phyloP scores from a whole-genome alignment of 2,888 invertebrate species.

The Sycophila texana region DNA sequence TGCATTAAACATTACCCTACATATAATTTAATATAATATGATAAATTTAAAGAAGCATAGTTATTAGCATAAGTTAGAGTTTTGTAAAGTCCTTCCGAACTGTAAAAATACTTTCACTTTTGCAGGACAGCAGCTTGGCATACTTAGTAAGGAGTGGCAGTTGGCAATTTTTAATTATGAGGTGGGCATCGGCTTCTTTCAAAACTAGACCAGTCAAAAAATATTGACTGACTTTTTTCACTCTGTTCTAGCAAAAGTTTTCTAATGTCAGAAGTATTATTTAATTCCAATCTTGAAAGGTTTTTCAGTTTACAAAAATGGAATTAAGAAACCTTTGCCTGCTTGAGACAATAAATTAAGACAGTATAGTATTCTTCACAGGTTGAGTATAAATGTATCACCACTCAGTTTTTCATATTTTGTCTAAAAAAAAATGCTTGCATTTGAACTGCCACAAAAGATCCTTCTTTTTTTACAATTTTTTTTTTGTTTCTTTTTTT shows the following conservation, averaged over 20 bases:
- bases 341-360: constrained; percentile 59
- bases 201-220: constrained; percentile 40
- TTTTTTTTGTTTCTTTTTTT: constrained; percentile 4
- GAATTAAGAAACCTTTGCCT: constrained; percentile 63
- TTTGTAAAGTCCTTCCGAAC: constrained; percentile 64
- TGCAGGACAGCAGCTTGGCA: constrained; percentile 68
- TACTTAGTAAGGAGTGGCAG: constrained; percentile 60
- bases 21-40: constrained; percentile 23
- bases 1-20: constrained; percentile 23
- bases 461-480: constrained; percentile 40
- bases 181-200: constrained; percentile 65
- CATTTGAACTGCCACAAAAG: constrained; percentile 56
- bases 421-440: constrained; percentile 43
- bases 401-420: constrained; percentile 46
- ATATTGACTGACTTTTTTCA: not conserved
- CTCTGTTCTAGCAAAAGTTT: constrained; percentile 31
- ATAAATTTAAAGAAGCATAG: constrained; percentile 15
- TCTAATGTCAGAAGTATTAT: constrained; percentile 34
- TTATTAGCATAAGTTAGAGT: constrained; percentile 30
- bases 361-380: constrained; percentile 62
- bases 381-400: constrained; percentile 71
- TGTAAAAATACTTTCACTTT: constrained; percentile 68
- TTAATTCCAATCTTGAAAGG: constrained; percentile 62
- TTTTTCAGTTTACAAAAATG: constrained; percentile 65
- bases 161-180: constrained; percentile 61